Base-by-base conservation (phyloP, 2,113 vertebrate species). In the Piaya cayana region DNA sequence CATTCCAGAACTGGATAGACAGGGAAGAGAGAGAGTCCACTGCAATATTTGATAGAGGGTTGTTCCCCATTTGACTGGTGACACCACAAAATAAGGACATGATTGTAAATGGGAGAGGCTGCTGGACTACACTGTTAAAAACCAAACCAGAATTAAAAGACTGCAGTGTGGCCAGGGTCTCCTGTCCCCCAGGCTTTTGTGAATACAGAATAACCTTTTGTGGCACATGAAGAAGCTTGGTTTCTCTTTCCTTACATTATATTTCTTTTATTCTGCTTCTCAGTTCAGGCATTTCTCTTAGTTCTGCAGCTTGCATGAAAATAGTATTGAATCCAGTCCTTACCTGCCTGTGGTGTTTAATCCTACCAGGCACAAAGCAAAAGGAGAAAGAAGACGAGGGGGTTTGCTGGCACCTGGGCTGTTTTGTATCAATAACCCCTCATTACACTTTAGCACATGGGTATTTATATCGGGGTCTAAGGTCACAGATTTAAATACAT, bases 381-480 rank as follows among this genome's bases (percentile, higher is more conserved):
- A 37, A 47, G 64, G 29, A 68, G 65, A 91, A 69, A 45, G 29
- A 63, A 5, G 25, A 32, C 26, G 9, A 5, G 8, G 26, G 52
- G 18, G 29, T 25, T 93, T 92, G 39, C 79, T 95, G 71, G 74
- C 80, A 94, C 74, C 83, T 63, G 70, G 65, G 53, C 92, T 95
- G 95, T 58, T 96, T 95, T 97, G 45, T 89, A 86, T 97, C 94
- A 95, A 42, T 72, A 93, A 59, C 88, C 67, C 76, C 76, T 95
- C 50, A 1, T 7, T 87, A 82, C 69, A 68, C 50, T 94, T 91
- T 47, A 90, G 87, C 91, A 95, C 14, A 5, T 60, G 70, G 76
- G 18, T 27, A 37, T 63, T 97, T 96, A 81, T 93, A 84, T 56
- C 78, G 78, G 86, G 94, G 81, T 86, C 91, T 86, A 79, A 95